phyloP scores from a whole-genome alignment of 92 coral and sea anemone species.

The Umimayanthus chanpuru region DNA sequence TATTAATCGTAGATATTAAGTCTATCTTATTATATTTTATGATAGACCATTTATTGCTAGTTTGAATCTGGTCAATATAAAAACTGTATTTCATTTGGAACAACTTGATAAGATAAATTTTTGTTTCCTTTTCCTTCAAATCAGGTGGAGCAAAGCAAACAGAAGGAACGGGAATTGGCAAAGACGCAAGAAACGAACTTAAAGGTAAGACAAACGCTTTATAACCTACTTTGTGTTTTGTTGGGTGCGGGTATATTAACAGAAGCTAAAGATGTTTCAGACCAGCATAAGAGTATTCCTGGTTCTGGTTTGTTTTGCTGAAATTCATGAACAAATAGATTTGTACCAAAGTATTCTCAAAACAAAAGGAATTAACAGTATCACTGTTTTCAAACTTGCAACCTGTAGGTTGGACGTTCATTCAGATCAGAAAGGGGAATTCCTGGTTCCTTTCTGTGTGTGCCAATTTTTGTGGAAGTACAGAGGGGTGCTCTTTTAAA shows the following conservation, averaged over 20 bases:
- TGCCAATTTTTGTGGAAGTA: not conserved
- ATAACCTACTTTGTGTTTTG: not conserved
- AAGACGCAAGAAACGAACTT: constrained; percentile 46
- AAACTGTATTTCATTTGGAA: not conserved
- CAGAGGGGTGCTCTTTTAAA: not conserved
- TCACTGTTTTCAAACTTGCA: no score
- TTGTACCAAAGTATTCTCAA: no score
- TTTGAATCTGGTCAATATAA: no score
- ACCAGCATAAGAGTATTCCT: not conserved
- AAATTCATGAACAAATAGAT: no score
- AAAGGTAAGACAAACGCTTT: constrained; percentile 33
- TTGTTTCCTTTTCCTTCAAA: not conserved
- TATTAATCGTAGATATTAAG: no score
- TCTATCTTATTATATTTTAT: no score
- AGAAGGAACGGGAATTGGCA: constrained; percentile 38
- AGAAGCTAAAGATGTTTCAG: no score
- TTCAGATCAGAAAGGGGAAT: not conserved
- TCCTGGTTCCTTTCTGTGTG: not conserved
- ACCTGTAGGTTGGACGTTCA: not conserved
- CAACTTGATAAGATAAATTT: not conserved
- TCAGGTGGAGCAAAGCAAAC: constrained; percentile 32
- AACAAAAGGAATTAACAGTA: no score
- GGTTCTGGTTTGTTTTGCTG: no score
- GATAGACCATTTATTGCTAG: no score
- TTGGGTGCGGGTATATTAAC: not conserved